Evolutionary conservation across 2,113 vertebrate species (phyloP).

Genomic region (Anoura caudifer): DNA sequence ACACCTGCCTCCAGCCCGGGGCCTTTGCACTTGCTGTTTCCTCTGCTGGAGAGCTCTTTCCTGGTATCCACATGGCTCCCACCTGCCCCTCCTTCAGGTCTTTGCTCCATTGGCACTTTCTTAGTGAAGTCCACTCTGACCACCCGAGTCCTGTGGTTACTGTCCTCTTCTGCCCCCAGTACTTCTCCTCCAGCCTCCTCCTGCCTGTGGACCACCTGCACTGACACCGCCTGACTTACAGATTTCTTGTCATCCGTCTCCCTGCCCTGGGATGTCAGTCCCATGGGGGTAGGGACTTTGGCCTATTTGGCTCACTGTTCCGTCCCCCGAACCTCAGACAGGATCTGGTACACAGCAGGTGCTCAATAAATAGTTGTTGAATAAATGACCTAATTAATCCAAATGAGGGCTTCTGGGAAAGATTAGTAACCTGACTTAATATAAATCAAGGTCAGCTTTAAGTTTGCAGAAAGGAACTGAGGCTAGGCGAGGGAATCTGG

Average conservation of each 20-base stretch:
- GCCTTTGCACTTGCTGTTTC: background rate
- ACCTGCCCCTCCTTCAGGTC: background rate
- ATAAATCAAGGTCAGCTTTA: background rate
- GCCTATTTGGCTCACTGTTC: background rate
- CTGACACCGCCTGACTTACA: background rate
- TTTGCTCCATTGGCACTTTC: background rate
- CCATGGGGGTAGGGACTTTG: background rate
- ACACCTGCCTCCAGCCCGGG: too few relatives aligned
- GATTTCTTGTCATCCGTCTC: background rate
- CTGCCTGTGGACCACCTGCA: background rate
- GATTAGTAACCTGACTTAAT: background rate
- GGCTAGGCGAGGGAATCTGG: fast-evolving
- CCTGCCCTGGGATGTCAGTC: background rate
- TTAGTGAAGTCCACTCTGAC: background rate
- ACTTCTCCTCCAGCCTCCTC: background rate
- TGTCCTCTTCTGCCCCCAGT: fast-evolving
- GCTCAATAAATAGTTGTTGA: background rate
- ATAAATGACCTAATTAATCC: background rate
- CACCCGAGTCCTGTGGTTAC: background rate
- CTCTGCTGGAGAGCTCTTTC: background rate
- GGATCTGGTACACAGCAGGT: background rate
- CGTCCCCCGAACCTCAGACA: background rate
- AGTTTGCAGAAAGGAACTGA: background rate
- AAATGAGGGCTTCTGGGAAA: background rate
- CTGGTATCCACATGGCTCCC: background rate